These are phyloP conservation scores for Mystacornis crossleyi DNA, from an alignment of 2,113 vertebrate genomes.

Conservation along the genomic window DNA sequence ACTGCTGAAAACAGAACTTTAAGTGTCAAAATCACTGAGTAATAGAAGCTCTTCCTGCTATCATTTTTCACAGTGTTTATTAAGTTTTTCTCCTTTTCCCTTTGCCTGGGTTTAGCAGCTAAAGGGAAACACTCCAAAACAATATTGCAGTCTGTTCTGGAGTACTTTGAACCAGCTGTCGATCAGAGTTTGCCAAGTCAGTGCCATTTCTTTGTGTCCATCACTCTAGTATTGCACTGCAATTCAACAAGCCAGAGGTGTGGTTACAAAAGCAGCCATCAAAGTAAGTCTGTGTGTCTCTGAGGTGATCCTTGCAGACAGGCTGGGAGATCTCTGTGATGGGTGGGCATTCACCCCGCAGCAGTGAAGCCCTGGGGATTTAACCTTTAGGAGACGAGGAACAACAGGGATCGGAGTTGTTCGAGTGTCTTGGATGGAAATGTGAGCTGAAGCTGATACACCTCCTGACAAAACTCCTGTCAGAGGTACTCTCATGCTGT, in stretches of 20 bases:
- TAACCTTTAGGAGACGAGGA: not conserved
- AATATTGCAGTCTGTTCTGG: not conserved
- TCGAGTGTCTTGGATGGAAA: not conserved
- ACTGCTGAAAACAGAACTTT: not conserved
- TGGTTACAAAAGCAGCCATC: not conserved
- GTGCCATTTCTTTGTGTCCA: not conserved
- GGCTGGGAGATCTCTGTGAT: not conserved
- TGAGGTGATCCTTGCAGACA: not conserved
- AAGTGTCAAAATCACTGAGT: not conserved
- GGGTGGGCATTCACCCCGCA: not conserved
- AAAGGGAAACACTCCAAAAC: not conserved
- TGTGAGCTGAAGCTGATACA: not conserved
- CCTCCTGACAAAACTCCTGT: not conserved
- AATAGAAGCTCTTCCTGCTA: not conserved
- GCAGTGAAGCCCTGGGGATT: not conserved
- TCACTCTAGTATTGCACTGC: not conserved
- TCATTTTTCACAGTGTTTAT: not conserved
- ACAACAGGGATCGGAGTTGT: accelerated
- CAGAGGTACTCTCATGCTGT: not conserved
- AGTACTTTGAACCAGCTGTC: not conserved
- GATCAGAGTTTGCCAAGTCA: not conserved
- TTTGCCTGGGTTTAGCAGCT: not conserved
- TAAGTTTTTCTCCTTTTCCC: not conserved
- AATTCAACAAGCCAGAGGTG: not conserved
- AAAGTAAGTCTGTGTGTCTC: not conserved